Percentiles rank a stretch among this genome's conserved stretches.
Evolutionary conservation across 2,113 vertebrate species (phyloP).

Genomic region (Pelmatolapia mariae): DNA sequence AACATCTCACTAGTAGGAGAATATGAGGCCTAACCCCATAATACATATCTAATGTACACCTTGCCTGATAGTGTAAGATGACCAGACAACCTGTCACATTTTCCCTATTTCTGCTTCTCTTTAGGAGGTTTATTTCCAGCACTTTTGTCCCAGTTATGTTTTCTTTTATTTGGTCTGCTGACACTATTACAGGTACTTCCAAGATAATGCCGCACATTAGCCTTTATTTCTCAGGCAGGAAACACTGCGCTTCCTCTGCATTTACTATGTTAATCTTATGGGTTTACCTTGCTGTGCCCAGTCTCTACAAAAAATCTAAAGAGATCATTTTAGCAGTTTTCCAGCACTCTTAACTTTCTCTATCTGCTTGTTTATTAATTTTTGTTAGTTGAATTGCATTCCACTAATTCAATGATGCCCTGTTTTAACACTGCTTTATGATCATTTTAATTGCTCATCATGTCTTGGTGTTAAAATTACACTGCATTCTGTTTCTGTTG

Average conservation of each 20-base stretch:
- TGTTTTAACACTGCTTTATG: not conserved
- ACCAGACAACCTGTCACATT: not conserved
- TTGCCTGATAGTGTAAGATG: not conserved
- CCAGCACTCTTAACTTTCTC: not conserved
- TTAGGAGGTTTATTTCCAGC: not conserved
- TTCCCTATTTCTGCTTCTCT: not conserved
- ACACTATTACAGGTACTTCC: not conserved
- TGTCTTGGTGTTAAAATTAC: rapidly evolving
- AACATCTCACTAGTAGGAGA: not conserved
- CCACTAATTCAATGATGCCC: not conserved
- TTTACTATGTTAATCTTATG: not conserved
- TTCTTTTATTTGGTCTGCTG: not conserved
- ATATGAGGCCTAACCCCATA: not conserved
- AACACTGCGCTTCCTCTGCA: not conserved
- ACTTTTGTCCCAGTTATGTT: not conserved
- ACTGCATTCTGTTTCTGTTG: not conserved
- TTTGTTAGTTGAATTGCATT: not conserved
- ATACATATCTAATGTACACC: not conserved
- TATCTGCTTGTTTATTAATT: not conserved
- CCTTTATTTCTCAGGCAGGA: not conserved
- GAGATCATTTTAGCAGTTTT: not conserved
- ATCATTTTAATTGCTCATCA: not conserved
- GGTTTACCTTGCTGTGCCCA: not conserved
- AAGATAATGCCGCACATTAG: not conserved
- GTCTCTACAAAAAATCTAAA: not conserved